Base-by-base conservation (phyloP, 2,797 vertebrate species). In the Protosalanx chinensis region DNA sequence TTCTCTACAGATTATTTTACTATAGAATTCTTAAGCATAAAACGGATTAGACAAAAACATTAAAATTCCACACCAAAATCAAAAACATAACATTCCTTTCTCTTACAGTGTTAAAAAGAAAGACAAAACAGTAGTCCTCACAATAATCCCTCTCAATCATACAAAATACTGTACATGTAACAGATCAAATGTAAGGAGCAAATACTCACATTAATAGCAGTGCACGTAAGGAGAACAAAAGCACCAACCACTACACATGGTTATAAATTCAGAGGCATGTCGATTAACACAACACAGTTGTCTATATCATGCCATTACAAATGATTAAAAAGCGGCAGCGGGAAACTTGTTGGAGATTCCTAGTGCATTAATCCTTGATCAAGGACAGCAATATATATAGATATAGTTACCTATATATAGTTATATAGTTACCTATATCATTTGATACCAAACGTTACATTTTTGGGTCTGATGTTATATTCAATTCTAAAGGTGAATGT, bases 1-100 rank as follows among this genome's bases (percentile, higher is more conserved):
- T 78, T 66, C 66, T 65, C 63, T 67, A 67, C n/a, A 77, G 49
- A 74, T 61, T 30, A 13, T 72, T 23, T 57, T 46, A 67, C 4
- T 62, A n/a, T 74, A 15, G 27, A 30, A 72, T 35, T 65, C 35
- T 6, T 41, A 33, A 35, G 12, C 30, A 67, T 49, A 64, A 3
- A 27, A 61, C 20, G 18, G 64, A 30, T 30, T 12, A 6, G 33
- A 53, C 49, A 51, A 27, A 4, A 29, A 67, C 27, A 51, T 29
- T 29, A 51, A 8, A 30, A 67, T 53, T 53, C 15, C 51, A 51
- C 15, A 18, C 46, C 16, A 29, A 65, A 12, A 15, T 51, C 41
- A 49, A 23, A 41, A 29, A 49, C 64, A 65, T 49, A 30, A 29
- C 64, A 65, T 51, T 29, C 37, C 46, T 15, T 15, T 49, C 20